phyloP scores from a whole-genome alignment of 35 echinoderm and acorn worm species.

The Lytechinus pictus region DNA sequence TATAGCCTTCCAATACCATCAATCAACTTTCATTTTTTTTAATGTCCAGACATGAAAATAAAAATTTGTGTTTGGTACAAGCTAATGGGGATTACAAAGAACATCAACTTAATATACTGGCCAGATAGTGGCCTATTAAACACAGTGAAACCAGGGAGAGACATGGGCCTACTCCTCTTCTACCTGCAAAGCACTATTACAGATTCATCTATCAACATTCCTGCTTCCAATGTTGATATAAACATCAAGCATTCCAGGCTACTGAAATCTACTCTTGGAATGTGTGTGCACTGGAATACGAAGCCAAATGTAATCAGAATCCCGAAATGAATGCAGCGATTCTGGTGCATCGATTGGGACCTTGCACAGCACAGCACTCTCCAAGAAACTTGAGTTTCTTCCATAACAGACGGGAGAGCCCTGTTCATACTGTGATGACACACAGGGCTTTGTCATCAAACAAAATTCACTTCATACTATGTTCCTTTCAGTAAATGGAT shows the following conservation, averaged over 20 bases:
- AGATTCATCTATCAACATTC: neutral
- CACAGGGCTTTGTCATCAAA: neutral
- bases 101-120: too few species aligned
- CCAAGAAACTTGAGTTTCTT: neutral
- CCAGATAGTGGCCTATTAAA: neutral
- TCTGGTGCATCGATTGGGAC: neutral
- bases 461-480: too few species aligned
- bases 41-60: neutral
- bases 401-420: neutral
- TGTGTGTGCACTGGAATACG: neutral
- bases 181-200: neutral
- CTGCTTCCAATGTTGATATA: neutral
- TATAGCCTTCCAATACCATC: neutral
- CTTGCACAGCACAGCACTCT: neutral
- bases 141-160: neutral
- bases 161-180: neutral
- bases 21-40: neutral
- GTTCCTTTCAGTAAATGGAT: too few species aligned
- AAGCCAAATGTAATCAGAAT: constrained; percentile 8
- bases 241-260: neutral
- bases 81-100: too few species aligned
- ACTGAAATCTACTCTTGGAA: constrained; percentile 4
- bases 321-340: neutral
- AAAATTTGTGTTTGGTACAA: neutral
- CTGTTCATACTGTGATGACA: neutral